Percentiles rank a stretch among this genome's conserved stretches.
These are phyloP conservation scores for Dasypolia templi DNA, from an alignment of 2,888 invertebrate species.

Conservation along the genomic window DNA sequence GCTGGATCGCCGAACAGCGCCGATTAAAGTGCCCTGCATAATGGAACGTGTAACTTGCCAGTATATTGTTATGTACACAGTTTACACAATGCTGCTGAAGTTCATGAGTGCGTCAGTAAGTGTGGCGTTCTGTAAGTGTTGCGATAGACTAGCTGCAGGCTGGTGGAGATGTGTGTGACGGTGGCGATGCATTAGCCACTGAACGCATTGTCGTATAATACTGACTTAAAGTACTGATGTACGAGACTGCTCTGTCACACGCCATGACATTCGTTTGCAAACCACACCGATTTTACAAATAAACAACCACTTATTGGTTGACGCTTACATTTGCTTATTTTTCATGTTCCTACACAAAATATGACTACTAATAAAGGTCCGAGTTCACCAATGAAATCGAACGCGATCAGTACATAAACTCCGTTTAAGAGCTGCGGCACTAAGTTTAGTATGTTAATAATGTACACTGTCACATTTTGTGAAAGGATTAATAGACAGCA, in stretches of 20 bases:
- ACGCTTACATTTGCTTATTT: too few relatives aligned
- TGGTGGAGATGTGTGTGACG: neutral
- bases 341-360: too few relatives aligned
- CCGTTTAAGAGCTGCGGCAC: too few relatives aligned
- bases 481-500: too few relatives aligned
- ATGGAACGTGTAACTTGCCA: neutral
- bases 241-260: neutral
- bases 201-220: neutral
- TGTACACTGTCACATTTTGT: too few relatives aligned
- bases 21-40: slow-evolving; percentile 2
- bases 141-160: slow-evolving; percentile 15
- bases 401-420: too few relatives aligned
- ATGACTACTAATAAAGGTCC: too few relatives aligned
- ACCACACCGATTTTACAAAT: neutral
- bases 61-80: neutral
- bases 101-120: neutral
- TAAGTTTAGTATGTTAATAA: too few relatives aligned
- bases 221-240: neutral
- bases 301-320: neutral
- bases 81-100: neutral
- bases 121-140: neutral
- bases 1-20: neutral
- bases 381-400: too few relatives aligned
- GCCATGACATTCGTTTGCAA: neutral
- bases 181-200: neutral